These are phyloP conservation scores for Enteromius viviparus DNA, from an alignment of 2,797 vertebrate genomes.

Conservation along the genomic window DNA sequence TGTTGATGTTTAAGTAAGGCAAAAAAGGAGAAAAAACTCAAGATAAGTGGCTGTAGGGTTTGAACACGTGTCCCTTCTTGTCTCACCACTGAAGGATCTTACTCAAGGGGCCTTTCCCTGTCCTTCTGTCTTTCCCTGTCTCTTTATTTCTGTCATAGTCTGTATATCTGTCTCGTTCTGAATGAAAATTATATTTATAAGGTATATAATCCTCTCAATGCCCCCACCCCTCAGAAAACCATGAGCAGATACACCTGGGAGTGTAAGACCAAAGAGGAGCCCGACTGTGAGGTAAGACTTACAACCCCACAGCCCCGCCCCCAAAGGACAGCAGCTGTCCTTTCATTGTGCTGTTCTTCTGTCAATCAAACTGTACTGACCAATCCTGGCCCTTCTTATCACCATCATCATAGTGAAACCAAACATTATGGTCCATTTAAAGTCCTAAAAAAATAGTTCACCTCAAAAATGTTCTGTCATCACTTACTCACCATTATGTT, in stretches of 20 bases:
- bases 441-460: not conserved
- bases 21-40: not conserved
- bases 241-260: constrained; percentile 90
- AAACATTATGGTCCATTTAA: constrained; percentile 41
- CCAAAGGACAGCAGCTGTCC: constrained; percentile 50
- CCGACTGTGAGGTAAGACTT: constrained; percentile 82
- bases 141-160: constrained; percentile 51
- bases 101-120: constrained; percentile 32
- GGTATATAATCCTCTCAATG: constrained; percentile 79
- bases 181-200: constrained; percentile 71
- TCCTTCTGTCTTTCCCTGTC: constrained; percentile 45
- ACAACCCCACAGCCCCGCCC: constrained; percentile 59
- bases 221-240: constrained; percentile 84
- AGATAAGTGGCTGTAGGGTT: not conserved
- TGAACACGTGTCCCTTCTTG: not conserved
- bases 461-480: not conserved
- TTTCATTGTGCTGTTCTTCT: constrained; percentile 75
- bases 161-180: constrained; percentile 47
- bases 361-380: constrained; percentile 69
- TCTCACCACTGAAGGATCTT: not conserved
- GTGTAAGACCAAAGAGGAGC: constrained; percentile 87
- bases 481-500: not conserved
- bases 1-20: not conserved
- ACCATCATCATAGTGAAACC: constrained; percentile 20
- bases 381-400: constrained; percentile 38